phyloP scores from a whole-genome alignment of 2,113 vertebrate species.

The Eudyptes chrysolophus region DNA sequence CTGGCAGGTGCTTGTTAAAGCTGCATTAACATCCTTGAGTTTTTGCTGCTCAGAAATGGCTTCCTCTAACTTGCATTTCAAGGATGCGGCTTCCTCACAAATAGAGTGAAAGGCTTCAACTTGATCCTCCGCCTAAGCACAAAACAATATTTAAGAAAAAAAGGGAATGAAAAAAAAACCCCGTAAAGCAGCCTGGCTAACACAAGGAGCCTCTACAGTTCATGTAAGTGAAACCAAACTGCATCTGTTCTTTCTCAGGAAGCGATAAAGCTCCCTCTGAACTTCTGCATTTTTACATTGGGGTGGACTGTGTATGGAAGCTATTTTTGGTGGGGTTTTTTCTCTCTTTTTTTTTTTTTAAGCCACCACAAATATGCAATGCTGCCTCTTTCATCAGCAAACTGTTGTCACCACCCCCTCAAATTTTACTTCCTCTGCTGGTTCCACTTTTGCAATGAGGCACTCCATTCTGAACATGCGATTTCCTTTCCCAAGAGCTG shows the following conservation, averaged over 20 bases:
- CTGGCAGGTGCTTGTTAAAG: slow-evolving; percentile 31
- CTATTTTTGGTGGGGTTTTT: slow-evolving; percentile 33
- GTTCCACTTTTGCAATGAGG: slow-evolving; percentile 52
- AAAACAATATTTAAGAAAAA: not conserved
- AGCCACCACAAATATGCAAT: slow-evolving; percentile 64
- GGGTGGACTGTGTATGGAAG: slow-evolving; percentile 51
- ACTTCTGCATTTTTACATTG: slow-evolving; percentile 73
- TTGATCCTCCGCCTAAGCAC: slow-evolving; percentile 44
- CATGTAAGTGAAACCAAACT: slow-evolving; percentile 51
- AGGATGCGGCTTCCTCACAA: not conserved
- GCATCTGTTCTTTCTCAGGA: slow-evolving; percentile 72
- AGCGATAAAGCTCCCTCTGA: slow-evolving; percentile 63
- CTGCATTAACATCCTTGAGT: slow-evolving; percentile 42
- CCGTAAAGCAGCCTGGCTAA: not conserved
- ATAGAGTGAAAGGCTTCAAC: slow-evolving; percentile 12
- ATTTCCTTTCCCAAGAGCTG: slow-evolving; percentile 41
- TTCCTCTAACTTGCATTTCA: slow-evolving; percentile 61
- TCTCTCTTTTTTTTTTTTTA: not conserved
- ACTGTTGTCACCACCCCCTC: slow-evolving; percentile 69
- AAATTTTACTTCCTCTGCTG: slow-evolving; percentile 70
- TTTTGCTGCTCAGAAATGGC: slow-evolving; percentile 48
- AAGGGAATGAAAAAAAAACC: not conserved
- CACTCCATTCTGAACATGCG: not conserved
- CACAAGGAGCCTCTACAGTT: not conserved
- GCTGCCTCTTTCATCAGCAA: slow-evolving; percentile 68